A percentile compares a stretch with the other conserved stretches of the same genome.
phyloP scores from a whole-genome alignment of 2,888 invertebrate genomes.

The Chrysolina oricalcia region DNA sequence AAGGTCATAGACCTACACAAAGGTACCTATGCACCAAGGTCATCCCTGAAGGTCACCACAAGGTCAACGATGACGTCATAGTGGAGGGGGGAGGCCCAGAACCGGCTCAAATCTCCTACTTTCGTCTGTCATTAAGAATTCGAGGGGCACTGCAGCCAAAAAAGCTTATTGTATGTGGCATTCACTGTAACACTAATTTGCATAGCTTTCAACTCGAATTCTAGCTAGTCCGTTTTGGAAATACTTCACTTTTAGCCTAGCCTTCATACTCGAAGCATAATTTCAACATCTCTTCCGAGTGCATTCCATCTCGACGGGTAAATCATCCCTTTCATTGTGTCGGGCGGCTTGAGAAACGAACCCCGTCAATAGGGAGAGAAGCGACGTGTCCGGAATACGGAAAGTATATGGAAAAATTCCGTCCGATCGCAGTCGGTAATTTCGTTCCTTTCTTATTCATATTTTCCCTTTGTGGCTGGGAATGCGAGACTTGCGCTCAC shows the following conservation, averaged over 20 bases:
- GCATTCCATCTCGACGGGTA: not conserved
- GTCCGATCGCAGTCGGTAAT: not conserved
- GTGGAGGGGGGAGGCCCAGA: no score
- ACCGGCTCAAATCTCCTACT: no score
- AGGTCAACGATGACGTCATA: no score
- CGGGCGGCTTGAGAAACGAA: not conserved
- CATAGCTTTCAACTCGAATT: not conserved
- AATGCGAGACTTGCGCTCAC: not conserved
- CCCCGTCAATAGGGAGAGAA: not conserved
- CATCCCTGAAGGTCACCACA: no score
- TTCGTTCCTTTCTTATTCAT: constrained; percentile 1
- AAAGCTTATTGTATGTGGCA: no score
- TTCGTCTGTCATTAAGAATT: no score
- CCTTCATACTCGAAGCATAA: not conserved
- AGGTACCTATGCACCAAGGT: no score
- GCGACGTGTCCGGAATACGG: constrained; percentile 2
- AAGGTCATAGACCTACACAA: no score
- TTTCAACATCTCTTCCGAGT: not conserved
- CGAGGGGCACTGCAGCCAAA: no score
- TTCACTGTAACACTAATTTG: no score
- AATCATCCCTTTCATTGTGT: constrained; percentile 5
- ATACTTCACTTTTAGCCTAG: not conserved
- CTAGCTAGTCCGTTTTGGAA: not conserved
- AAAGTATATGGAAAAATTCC: constrained; percentile 14
- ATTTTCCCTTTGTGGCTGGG: not conserved